Evolutionary conservation across 2,888 invertebrate species (phyloP), one percentile per base, ranked within the genome.

Genomic region (Agonopterix arenella): DNA sequence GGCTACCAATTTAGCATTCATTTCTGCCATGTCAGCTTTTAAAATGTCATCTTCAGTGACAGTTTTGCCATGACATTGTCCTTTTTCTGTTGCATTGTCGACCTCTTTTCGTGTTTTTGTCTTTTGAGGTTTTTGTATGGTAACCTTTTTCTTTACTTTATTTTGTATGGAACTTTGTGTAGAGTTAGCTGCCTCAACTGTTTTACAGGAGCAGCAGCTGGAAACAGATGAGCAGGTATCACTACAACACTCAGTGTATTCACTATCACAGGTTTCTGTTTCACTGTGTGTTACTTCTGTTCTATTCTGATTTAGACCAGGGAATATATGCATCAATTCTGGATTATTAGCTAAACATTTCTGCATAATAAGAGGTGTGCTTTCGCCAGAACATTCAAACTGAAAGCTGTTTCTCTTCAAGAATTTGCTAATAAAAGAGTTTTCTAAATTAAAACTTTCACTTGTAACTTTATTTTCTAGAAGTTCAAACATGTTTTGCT

Each of bases 401-500:
- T 28, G 5, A 28, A 28, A 28, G 48, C 74, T 69, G 51, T 57
- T 77, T 54, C 61, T 84, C 55, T 72, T 80, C 51, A 92, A 65
- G 55, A 92, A 90, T 11, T 88, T 86, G 48, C 85, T 78, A 18
- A 93, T 90, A 46, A 92, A 91, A 46, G 93, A 93, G 41, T 92
- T 93, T 47, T 93, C 91, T 54, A 93, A 90, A 68, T 92, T 92
- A 60, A 96, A 94, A 67, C 94, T 94, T 16, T 93, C 93, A 69
- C 91, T 89, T 45, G 92, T 88, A 4, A 93, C 93, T 73, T 93
- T 93, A 62, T 93, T 91, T 78, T 96, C 96, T 38, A 96, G 78
- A 5, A 94, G 72, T 67, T 96, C 95, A 79, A 96, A 96, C 66
- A 95, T 91, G 53, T 92, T 91, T 55, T 95, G 89, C 66, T 95